Percentiles rank a stretch among this genome's conserved stretches.
Evolutionary conservation across 2,797 vertebrate genomes (phyloP).

Genomic region (Dryobates pubescens): DNA sequence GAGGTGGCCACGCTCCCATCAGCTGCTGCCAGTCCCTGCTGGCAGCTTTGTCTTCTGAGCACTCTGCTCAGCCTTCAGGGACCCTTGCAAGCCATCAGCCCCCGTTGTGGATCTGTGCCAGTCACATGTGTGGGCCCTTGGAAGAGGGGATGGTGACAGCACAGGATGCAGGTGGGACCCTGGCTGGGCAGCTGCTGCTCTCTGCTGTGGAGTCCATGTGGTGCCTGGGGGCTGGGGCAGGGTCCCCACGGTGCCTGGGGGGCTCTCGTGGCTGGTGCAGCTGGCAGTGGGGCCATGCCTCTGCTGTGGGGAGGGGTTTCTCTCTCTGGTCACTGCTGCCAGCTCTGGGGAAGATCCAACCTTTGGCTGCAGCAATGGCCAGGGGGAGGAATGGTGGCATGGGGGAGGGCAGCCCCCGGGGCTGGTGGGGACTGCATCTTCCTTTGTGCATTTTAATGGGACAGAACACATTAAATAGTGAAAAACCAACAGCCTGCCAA

Average conservation of each 20-base stretch:
- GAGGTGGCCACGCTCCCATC: fast-evolving
- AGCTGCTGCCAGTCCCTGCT: neutral
- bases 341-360: neutral
- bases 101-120: neutral
- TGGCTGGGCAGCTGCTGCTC: neutral
- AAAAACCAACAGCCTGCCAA: neutral
- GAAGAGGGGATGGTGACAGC: neutral
- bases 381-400: neutral
- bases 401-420: neutral
- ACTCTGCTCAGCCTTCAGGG: neutral
- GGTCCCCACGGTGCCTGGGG: neutral
- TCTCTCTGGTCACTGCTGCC: neutral
- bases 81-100: neutral
- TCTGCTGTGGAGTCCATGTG: neutral
- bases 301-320: neutral
- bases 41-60: neutral
- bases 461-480: no score
- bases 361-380: neutral
- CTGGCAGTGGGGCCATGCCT: fast-evolving
- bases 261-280: neutral
- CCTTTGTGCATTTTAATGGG: fast-evolving
- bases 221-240: neutral
- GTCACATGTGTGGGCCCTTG: neutral
- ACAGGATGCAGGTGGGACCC: fast-evolving
- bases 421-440: neutral